phyloP scores from a whole-genome alignment of 2,797 vertebrate species.

The Acipenser ruthenus region DNA sequence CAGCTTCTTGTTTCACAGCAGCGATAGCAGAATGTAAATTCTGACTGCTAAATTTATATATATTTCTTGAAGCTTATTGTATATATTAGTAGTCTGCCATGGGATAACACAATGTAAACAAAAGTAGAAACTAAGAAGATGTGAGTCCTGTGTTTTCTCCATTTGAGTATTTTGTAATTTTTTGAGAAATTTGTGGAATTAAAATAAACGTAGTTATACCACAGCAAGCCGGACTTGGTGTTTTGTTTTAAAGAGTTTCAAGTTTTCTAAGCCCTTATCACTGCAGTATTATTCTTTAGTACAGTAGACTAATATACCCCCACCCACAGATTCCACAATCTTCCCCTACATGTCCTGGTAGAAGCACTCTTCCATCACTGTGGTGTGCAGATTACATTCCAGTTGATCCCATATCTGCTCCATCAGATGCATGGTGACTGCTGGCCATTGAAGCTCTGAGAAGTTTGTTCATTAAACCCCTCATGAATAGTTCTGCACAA shows the following conservation, averaged over 20 bases:
- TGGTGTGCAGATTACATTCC: no score
- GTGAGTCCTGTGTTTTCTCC: slow-evolving; percentile 99
- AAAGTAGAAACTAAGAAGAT: slow-evolving; percentile 96
- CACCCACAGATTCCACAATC: no score
- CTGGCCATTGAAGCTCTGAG: no score
- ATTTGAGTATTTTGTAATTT: slow-evolving; percentile 99
- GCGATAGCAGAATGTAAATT: slow-evolving; percentile 90
- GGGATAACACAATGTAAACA: slow-evolving; percentile 98
- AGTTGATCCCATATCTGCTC: no score
- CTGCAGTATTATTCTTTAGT: no score
- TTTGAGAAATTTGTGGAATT: slow-evolving; percentile 99
- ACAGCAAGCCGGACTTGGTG: slow-evolving; percentile 48
- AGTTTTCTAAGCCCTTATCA: no score
- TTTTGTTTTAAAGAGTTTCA: slow-evolving; percentile 12
- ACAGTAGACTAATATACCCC: no score
- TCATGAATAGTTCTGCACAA: no score
- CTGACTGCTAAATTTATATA: slow-evolving; percentile 96
- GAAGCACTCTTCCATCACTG: no score
- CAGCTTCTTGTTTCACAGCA: slow-evolving; percentile 88
- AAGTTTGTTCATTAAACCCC: no score
- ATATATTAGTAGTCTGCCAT: slow-evolving; percentile 99
- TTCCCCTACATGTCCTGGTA: no score
- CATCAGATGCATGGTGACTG: no score
- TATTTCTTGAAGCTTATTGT: slow-evolving; percentile 99
- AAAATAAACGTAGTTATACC: slow-evolving; percentile 99